Conservation (phyloP, 2,797 vertebrate species). For the Toxotes lorentzi region DNA sequence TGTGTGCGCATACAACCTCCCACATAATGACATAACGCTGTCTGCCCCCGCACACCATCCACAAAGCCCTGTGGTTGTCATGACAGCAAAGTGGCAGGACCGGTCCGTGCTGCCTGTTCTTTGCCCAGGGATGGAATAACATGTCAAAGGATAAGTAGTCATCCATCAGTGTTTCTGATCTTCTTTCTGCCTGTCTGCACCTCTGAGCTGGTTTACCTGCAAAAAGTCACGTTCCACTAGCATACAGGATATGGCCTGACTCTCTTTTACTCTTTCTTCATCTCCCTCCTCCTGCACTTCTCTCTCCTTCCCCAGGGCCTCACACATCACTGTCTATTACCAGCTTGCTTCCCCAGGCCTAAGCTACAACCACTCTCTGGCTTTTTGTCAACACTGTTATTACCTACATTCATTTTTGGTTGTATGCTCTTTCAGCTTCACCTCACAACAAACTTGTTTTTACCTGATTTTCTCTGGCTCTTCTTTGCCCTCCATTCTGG, state of each 20-base stretch:
- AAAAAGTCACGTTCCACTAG: constrained; percentile 70
- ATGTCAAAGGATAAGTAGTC: constrained; percentile 68
- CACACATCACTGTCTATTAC: constrained; percentile 15
- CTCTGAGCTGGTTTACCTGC: constrained; percentile 71
- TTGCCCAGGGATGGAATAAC: constrained; percentile 53
- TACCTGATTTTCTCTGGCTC: constrained; percentile 42
- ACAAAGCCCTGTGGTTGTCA: constrained; percentile 48
- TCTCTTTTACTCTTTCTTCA: constrained; percentile 17
- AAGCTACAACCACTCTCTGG: background rate
- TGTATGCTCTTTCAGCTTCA: background rate
- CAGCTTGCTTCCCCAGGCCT: background rate
- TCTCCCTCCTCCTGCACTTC: background rate
- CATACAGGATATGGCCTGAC: constrained; percentile 45
- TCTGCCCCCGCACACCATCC: constrained; percentile 38
- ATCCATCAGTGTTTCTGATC: constrained; percentile 73
- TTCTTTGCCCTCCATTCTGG: constrained; percentile 30
- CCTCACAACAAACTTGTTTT: constrained; percentile 7
- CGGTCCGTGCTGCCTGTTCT: constrained; percentile 50
- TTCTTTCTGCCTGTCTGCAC: constrained; percentile 75
- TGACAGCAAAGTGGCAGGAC: constrained; percentile 57
- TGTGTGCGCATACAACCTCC: constrained; percentile 23
- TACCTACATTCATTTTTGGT: constrained; percentile 22
- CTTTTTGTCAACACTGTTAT: background rate
- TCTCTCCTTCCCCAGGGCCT: background rate
- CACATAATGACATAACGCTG: constrained; percentile 50